A percentile compares a stretch with the other conserved stretches of the same genome.
Conservation (phyloP, 2,888 invertebrate genomes). For the Melikaiella ostensackeni region DNA sequence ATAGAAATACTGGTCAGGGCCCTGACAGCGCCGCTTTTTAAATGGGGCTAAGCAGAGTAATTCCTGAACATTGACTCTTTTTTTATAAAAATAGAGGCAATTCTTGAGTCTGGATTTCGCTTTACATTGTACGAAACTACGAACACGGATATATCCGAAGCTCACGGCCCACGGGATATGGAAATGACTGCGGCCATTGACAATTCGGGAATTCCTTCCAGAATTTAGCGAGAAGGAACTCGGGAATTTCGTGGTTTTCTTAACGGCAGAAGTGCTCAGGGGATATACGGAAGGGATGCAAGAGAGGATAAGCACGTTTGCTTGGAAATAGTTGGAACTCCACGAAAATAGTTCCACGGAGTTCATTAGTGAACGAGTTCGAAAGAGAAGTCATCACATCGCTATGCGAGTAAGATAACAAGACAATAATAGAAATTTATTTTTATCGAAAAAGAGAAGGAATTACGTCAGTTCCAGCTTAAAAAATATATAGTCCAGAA, state of each 20-base stretch:
- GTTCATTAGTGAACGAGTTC: constrained; percentile 46
- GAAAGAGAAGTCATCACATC: constrained; percentile 15
- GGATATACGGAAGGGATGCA: constrained; percentile 40
- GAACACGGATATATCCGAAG: background rate
- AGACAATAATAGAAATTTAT: constrained; percentile 5
- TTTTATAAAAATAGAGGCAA: no score
- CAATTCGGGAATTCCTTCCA: constrained; percentile 21
- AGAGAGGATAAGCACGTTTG: constrained; percentile 36
- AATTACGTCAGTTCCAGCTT: no score
- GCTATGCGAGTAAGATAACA: constrained; percentile 23
- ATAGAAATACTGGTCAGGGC: no score
- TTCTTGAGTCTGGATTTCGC: background rate
- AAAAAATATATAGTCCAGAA: no score
- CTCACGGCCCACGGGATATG: background rate
- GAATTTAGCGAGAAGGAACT: constrained; percentile 17
- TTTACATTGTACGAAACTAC: background rate
- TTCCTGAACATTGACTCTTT: no score
- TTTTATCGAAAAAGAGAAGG: background rate
- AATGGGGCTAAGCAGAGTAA: no score
- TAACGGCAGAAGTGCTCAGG: constrained; percentile 40
- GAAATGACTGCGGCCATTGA: constrained; percentile 18
- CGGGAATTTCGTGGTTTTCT: constrained; percentile 42
- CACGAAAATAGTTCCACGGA: constrained; percentile 44
- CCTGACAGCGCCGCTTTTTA: no score
- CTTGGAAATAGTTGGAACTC: constrained; percentile 46